Conservation (phyloP, 2,113 vertebrate species). For the Lamprologus ornatipinnis region DNA sequence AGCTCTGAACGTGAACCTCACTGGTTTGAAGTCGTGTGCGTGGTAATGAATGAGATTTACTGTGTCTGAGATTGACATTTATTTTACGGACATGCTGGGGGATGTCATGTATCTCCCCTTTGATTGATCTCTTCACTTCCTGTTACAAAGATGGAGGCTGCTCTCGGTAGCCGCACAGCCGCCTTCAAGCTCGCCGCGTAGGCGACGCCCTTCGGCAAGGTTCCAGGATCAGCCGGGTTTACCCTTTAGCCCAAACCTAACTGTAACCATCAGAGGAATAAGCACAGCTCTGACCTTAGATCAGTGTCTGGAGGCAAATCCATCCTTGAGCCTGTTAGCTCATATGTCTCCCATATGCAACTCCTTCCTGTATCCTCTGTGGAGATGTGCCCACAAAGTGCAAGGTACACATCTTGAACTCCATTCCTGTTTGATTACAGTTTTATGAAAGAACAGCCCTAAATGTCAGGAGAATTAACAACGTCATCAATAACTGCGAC, state of each 20-base stretch:
- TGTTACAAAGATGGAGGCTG: conserved; percentile 59
- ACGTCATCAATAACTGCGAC: background rate
- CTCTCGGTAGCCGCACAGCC: conserved; percentile 50
- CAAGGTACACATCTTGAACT: conserved; percentile 23
- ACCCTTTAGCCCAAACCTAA: conserved; percentile 26
- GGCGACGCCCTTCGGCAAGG: conserved; percentile 50
- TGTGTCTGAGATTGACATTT: conserved; percentile 50
- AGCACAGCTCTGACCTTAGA: conserved; percentile 56
- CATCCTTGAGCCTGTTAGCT: conserved; percentile 24
- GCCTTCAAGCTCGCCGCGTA: conserved; percentile 50
- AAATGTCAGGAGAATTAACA: background rate
- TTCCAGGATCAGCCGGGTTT: conserved; percentile 43
- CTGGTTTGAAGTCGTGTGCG: background rate
- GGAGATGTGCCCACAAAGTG: conserved; percentile 24
- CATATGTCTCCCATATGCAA: conserved; percentile 67
- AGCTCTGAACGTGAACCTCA: background rate
- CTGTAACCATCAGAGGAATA: conserved; percentile 60
- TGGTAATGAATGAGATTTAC: conserved; percentile 40
- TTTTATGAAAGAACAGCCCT: background rate
- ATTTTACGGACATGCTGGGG: conserved; percentile 48
- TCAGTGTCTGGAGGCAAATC: conserved; percentile 55
- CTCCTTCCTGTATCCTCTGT: conserved; percentile 42
- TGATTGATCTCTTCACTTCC: conserved; percentile 66
- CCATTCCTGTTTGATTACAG: conserved; percentile 8
- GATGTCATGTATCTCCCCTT: conserved; percentile 52